Conservation (phyloP, 2,113 vertebrate genomes). For the Xyrauchen texanus region DNA sequence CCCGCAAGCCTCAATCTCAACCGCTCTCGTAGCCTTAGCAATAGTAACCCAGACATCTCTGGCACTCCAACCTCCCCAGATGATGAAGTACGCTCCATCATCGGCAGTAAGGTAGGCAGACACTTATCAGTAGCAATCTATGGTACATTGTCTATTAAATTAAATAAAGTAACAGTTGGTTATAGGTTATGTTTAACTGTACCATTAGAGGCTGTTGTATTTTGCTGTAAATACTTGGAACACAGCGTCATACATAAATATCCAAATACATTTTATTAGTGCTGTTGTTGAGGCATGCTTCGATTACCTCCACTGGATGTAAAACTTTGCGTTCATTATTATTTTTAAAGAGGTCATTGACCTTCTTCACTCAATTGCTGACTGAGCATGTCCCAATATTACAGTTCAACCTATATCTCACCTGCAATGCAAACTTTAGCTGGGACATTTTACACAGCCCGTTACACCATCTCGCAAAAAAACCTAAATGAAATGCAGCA, state of each 20-base stretch:
- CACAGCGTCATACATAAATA: too few species aligned
- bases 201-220: too few species aligned
- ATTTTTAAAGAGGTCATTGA: constrained; percentile 2
- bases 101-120: constrained; percentile 89
- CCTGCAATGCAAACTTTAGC: constrained; percentile 58
- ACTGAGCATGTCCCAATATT: constrained; percentile 8
- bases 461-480: constrained; percentile 57
- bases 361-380: constrained; percentile 4
- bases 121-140: not conserved
- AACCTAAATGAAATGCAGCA: not conserved
- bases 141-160: not conserved
- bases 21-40: constrained; percentile 96
- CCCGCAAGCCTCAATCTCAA: constrained; percentile 95
- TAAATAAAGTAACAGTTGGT: too few species aligned
- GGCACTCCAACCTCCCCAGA: constrained; percentile 95
- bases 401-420: constrained; percentile 58
- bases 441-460: constrained; percentile 66
- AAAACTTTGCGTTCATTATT: too few species aligned
- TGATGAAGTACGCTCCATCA: constrained; percentile 95
- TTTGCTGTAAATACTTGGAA: too few species aligned
- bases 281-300: not conserved
- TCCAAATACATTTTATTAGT: constrained; percentile 1
- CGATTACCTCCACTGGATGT: not conserved
- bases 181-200: too few species aligned
- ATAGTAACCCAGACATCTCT: constrained; percentile 97